A percentile compares a stretch with the other conserved stretches of the same genome.
phyloP scores from a whole-genome alignment of 1,140 invertebrate genomes.

The Musca vetustissima region DNA sequence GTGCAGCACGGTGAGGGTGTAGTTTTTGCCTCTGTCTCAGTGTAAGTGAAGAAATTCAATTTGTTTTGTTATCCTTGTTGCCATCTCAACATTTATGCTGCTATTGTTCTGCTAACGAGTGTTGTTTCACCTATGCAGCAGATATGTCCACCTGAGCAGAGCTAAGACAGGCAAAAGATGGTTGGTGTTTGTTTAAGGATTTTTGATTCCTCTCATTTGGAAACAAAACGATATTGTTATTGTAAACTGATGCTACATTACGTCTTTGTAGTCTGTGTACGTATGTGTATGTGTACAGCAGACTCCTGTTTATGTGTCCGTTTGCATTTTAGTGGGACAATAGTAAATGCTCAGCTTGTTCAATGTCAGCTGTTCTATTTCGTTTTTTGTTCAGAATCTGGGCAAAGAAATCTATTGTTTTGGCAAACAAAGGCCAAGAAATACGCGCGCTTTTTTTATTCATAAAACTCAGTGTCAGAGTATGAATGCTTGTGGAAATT shows the following conservation, averaged over 20 bases:
- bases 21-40: too few species aligned
- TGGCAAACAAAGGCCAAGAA: neutral
- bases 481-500: too few species aligned
- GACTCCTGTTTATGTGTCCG: neutral
- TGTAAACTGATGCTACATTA: conserved; percentile 4
- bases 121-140: conserved; percentile 15
- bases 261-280: neutral
- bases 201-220: neutral
- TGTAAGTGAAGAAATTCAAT: too few species aligned
- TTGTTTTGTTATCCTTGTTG: too few species aligned
- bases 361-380: conserved; percentile 12
- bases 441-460: conserved; percentile 1
- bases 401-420: conserved; percentile 4
- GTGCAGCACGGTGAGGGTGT: too few species aligned
- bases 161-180: too few species aligned
- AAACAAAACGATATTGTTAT: neutral
- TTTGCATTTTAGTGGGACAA: neutral
- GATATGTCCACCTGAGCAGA: neutral
- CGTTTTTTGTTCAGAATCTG: neutral
- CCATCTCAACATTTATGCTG: too few species aligned
- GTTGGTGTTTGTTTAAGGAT: conserved; percentile 9
- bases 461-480: too few species aligned
- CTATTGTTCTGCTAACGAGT: too few species aligned
- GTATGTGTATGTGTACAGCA: neutral
- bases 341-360: conserved; percentile 4